These are phyloP conservation scores for Nyctalus aviator DNA, from an alignment of 2,797 vertebrate species.

Conservation along the genomic window DNA sequence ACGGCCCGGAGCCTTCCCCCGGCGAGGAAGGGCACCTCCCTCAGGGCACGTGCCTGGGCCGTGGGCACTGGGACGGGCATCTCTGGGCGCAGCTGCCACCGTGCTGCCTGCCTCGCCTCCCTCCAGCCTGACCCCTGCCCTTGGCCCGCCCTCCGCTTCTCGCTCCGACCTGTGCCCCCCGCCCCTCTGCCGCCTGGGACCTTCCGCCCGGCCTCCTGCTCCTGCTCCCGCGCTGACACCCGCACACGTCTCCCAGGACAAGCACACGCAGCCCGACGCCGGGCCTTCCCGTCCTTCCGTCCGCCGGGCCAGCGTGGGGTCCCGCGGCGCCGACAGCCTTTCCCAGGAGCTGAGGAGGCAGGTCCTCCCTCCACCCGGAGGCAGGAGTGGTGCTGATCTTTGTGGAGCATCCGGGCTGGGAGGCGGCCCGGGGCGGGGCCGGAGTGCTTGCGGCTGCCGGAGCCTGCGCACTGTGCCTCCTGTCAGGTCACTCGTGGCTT, in stretches of 20 bases:
- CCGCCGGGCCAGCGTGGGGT: neutral
- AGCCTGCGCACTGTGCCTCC: neutral
- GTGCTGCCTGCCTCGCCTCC: accelerated
- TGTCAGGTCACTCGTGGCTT: neutral
- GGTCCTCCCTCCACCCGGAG: neutral
- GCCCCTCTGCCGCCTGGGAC: neutral
- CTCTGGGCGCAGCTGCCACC: neutral
- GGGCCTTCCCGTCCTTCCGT: neutral
- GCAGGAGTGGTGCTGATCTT: neutral
- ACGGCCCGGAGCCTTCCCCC: neutral
- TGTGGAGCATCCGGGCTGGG: accelerated
- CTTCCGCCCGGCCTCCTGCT: neutral
- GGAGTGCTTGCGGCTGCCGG: too few species aligned
- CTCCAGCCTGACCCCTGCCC: accelerated
- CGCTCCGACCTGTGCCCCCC: neutral
- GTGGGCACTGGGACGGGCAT: neutral
- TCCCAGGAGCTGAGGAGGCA: accelerated
- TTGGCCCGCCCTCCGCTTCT: too few species aligned
- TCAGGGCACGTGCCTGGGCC: accelerated
- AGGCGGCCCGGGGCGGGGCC: accelerated
- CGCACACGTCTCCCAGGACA: accelerated
- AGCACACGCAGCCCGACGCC: accelerated
- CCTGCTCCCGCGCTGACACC: neutral
- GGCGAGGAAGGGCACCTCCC: too few species aligned
- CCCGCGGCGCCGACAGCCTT: too few species aligned